Evolutionary conservation across 2,888 invertebrate genomes (phyloP).

Genomic region (Drosophila mettleri): DNA sequence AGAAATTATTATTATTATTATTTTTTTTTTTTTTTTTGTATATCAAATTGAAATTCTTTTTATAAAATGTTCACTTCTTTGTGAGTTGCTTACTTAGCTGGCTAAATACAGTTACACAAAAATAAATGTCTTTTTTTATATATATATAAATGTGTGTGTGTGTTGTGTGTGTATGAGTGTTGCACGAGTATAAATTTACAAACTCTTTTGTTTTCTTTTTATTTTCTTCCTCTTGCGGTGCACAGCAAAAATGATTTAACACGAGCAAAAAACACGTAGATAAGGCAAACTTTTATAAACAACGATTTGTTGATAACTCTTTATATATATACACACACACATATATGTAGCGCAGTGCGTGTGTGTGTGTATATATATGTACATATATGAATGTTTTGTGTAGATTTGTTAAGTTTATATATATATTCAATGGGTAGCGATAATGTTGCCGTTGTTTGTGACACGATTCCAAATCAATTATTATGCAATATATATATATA

Average conservation of each 20-base stretch:
- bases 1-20: constrained; percentile 40
- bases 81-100: constrained; percentile 57
- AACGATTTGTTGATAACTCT: constrained; percentile 39
- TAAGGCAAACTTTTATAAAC: constrained; percentile 70
- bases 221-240: constrained; percentile 32
- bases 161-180: not conserved
- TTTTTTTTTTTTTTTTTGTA: too few relatives aligned
- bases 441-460: constrained; percentile 31
- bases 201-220: constrained; percentile 23
- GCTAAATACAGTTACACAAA: constrained; percentile 68
- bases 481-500: constrained; percentile 42
- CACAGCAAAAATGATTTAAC: constrained; percentile 71
- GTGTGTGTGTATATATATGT: constrained; percentile 6
- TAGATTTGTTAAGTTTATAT: constrained; percentile 23
- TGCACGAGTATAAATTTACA: constrained; percentile 53
- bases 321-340: constrained; percentile 13
- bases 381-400: not conserved
- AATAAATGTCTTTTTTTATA: constrained; percentile 79
- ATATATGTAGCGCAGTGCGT: too few relatives aligned
- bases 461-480: constrained; percentile 44
- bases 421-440: constrained; percentile 24
- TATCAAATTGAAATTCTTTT: constrained; percentile 47
- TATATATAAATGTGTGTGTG: constrained; percentile 16
- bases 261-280: constrained; percentile 70
- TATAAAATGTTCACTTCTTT: constrained; percentile 32